A percentile compares a stretch with the other conserved stretches of the same genome.
Conservation (phyloP, 2,113 vertebrate species). For the Piprites chloris region DNA sequence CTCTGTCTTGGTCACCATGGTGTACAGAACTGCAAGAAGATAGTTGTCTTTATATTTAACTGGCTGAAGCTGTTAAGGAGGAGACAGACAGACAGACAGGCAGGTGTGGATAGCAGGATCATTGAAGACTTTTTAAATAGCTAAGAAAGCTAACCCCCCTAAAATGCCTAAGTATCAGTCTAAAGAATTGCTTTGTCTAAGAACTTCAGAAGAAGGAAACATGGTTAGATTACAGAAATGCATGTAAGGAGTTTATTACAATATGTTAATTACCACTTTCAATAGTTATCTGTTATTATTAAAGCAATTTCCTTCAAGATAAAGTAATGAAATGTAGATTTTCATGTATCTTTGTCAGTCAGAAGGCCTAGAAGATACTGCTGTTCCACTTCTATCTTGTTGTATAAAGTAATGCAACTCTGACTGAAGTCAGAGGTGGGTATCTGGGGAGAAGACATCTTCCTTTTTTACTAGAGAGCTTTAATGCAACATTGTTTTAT, state of each 20-base stretch:
- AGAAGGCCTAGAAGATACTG: background rate
- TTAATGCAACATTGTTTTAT: constrained; percentile 47
- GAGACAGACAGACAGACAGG: background rate
- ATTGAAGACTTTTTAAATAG: background rate
- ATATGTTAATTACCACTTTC: background rate
- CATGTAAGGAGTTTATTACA: background rate
- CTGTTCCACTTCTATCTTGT: background rate
- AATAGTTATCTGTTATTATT: background rate
- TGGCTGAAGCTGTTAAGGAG: background rate
- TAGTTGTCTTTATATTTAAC: background rate
- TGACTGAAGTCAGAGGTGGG: background rate
- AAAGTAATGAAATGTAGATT: background rate
- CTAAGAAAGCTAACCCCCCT: background rate
- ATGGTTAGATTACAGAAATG: background rate
- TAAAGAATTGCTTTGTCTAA: background rate
- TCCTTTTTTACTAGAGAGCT: background rate
- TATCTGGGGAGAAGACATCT: background rate
- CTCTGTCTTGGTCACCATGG: background rate
- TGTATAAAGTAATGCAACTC: background rate
- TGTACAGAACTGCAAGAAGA: background rate
- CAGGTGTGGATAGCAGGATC: background rate
- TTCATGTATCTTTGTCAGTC: background rate
- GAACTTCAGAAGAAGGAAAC: background rate
- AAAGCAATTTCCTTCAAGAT: background rate
- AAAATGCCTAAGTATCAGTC: background rate